A percentile compares a stretch with the other conserved stretches of the same genome.
These are phyloP conservation scores for Semaprochilodus insignis DNA, from an alignment of 2,797 vertebrate species.

Conservation along the genomic window DNA sequence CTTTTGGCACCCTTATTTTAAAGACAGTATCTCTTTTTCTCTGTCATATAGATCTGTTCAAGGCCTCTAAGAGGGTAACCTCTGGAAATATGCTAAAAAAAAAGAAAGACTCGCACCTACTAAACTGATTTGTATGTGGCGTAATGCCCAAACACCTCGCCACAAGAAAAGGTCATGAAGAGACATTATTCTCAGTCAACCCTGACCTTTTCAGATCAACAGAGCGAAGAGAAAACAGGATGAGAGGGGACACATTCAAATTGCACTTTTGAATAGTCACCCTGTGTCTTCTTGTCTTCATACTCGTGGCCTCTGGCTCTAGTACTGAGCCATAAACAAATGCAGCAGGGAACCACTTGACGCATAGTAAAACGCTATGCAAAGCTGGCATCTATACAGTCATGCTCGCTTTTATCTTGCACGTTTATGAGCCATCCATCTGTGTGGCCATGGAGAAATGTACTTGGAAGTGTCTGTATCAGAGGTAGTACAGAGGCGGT, in stretches of 20 bases:
- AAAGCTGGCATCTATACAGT: constrained; percentile 26
- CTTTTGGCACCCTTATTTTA: background rate
- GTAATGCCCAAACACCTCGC: constrained; percentile 36
- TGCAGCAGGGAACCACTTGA: constrained; percentile 23
- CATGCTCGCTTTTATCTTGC: constrained; percentile 3
- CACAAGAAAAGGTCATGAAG: constrained; percentile 24
- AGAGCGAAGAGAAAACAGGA: constrained; percentile 5
- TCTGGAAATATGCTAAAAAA: constrained; percentile 15
- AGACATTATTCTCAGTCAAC: constrained; percentile 39
- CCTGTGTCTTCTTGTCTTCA: constrained; percentile 14
- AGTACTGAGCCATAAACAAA: constrained; percentile 17
- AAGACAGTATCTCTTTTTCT: background rate
- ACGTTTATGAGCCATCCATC: constrained; percentile 26
- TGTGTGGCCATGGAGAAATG: constrained; percentile 19
- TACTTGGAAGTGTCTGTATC: constrained; percentile 36
- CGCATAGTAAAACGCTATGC: constrained; percentile 21
- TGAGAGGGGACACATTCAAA: constrained; percentile 44
- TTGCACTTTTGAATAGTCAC: constrained; percentile 26
- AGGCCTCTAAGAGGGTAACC: background rate
- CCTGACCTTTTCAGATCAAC: constrained; percentile 35
- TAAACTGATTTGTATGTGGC: constrained; percentile 21
- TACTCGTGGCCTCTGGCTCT: constrained; percentile 13
- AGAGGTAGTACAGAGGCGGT: constrained; percentile 24
- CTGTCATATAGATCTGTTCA: constrained; percentile 22
- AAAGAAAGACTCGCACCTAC: background rate